Base-by-base conservation (phyloP, 1,140 invertebrate species). In the Eueides isabella region DNA sequence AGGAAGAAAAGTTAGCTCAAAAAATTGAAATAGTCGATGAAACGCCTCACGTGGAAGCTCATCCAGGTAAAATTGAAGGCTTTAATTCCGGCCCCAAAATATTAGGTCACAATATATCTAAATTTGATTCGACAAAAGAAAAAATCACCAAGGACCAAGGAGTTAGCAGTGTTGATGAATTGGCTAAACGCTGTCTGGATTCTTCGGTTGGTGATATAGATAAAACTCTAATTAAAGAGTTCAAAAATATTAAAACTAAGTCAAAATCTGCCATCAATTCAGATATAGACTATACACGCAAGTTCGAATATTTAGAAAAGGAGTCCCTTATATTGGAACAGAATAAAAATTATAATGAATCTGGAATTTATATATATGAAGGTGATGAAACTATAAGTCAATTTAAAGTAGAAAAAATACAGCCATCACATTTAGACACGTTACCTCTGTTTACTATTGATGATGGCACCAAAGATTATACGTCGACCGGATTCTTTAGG, bases 21-120 rank as follows among this genome's bases (percentile, higher is more conserved):
- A 89, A 84, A 71, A 26, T 89, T 1, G 87, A 90, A 75, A 74
- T 68, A 5, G 80, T 89, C 6, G 82, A 86, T 2, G 87, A 90
- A 71, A 75, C 74, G 1, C 77, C 78, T 31, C 29, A 83, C 28
- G 82, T 83, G 12, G 83, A 85, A 76, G 79, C 81, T 64, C 69
- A 69, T n/a, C 74, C 66, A 1, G 35, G 65, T 41, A 76, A 80
- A 66, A 63, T 79, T 28, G 81, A 88, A 65, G 82, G 79, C 2
- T 78, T 84, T 12, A 81, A 81, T 65, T 29, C 64, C 5, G 35
- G 67, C 9, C 82, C 83, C 1, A 88, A 74, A 72, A 66, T 85
- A 19, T 48, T 88, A 55, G 81, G 78, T 30, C 65, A 71, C 5
- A 33, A 76, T 9, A 11, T 41, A 31, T 23, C 19, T 63, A 44